Evolutionary conservation across 2,888 invertebrate species (phyloP).

Genomic region (Rutpela maculata): DNA sequence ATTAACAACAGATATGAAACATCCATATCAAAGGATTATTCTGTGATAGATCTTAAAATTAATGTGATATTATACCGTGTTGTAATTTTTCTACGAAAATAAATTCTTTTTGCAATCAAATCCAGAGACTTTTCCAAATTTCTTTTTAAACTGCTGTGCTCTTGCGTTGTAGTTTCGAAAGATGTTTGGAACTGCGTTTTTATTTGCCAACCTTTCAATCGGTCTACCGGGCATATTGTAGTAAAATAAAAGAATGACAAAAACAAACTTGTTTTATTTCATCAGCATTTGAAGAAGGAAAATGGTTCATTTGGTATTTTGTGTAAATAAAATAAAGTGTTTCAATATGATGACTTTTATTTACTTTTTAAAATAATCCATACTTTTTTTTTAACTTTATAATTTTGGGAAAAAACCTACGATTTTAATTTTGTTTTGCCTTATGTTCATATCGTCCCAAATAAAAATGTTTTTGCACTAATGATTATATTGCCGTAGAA

Average conservation of each 20-base stretch:
- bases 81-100: slow-evolving; percentile 68
- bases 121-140: slow-evolving; percentile 68
- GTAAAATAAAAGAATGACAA: slow-evolving; percentile 60
- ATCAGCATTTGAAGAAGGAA: slow-evolving; percentile 47
- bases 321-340: slow-evolving; percentile 53
- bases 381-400: slow-evolving; percentile 44
- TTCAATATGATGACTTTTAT: slow-evolving; percentile 34
- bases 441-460: slow-evolving; percentile 15
- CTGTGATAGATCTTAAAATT: slow-evolving; percentile 52
- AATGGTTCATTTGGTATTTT: slow-evolving; percentile 47
- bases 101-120: slow-evolving; percentile 68
- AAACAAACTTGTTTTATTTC: slow-evolving; percentile 67
- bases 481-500: slow-evolving; percentile 49
- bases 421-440: slow-evolving; percentile 17
- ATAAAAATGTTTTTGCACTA: slow-evolving; percentile 57
- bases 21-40: slow-evolving; percentile 50
- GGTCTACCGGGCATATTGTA: slow-evolving; percentile 51
- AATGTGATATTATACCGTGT: slow-evolving; percentile 69
- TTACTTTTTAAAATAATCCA: slow-evolving; percentile 40
- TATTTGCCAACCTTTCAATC: slow-evolving; percentile 66
- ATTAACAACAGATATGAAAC: slow-evolving; percentile 40
- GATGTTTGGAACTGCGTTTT: slow-evolving; percentile 70
- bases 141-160: slow-evolving; percentile 66
- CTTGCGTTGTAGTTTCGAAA: slow-evolving; percentile 61
- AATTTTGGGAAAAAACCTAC: not conserved